Conservation (phyloP, 2,888 invertebrate genomes). For the Spisula subtruncata region DNA sequence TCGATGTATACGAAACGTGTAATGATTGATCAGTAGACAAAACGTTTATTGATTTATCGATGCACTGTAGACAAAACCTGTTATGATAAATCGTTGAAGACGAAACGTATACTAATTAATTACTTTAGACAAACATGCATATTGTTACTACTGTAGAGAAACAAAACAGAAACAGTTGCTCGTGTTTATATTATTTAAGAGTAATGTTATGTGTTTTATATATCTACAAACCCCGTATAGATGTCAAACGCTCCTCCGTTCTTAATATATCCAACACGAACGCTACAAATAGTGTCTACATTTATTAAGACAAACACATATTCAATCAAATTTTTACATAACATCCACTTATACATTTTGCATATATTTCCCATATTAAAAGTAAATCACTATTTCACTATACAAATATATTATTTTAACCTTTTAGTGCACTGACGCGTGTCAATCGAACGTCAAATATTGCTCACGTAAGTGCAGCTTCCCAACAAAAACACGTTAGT, state of each 20-base stretch:
- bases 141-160: too few relatives aligned
- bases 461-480: slow-evolving; percentile 5
- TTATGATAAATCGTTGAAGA: too few relatives aligned
- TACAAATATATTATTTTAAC: neutral
- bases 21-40: too few relatives aligned
- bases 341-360: neutral
- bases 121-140: too few relatives aligned
- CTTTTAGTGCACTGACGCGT: neutral
- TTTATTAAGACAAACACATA: slow-evolving; percentile 29
- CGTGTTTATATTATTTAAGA: too few relatives aligned
- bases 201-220: too few relatives aligned
- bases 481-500: neutral
- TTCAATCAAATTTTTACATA: slow-evolving; percentile 23
- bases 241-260: neutral
- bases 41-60: too few relatives aligned
- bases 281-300: neutral
- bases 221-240: neutral
- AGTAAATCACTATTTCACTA: slow-evolving; percentile 31
- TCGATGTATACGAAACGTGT: too few relatives aligned
- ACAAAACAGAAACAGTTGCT: too few relatives aligned
- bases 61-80: too few relatives aligned
- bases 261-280: neutral
- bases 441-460: neutral
- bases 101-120: too few relatives aligned
- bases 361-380: slow-evolving; percentile 29